Evolutionary conservation across 2,113 vertebrate species (phyloP), one percentile per base, ranked within the genome.

Genomic region (Chionis minor): DNA sequence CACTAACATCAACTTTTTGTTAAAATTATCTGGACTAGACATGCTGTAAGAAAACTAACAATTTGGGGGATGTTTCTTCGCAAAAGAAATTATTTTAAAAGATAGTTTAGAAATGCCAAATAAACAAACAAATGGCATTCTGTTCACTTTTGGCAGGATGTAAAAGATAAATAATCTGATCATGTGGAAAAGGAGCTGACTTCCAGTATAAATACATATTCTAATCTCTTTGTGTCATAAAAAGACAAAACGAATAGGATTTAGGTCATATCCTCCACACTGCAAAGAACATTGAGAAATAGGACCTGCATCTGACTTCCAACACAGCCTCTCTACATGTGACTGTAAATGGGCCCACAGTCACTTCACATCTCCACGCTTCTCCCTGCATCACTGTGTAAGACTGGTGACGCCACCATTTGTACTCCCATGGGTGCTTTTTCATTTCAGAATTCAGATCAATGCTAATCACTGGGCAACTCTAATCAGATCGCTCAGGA

Each of bases 101-200:
- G 59, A 97, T 86, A 89, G 73, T 78, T 96, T 90, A 94, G 89
- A 98, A 97, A 94, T 95, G 92, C 92, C 81, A 96, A 96, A 92
- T 85, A 98, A 97, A 97, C 92, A 97, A 98, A 96, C 72, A 96
- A 96, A 97, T 87, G 92, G 95, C 97, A 95, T 97, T 98, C 94
- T 94, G 94, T 93, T 97, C 81, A 61, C 93, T 96, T 97, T 92
- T 96, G 97, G 97, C 51, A 90, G 97, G 95, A 96, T 94, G 95
- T 73, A 95, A 96, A 96, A 98, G 96, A 97, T 96, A 97, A 97
- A 97, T 96, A 97, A 96, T 80, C 97, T 96, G 98, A 97, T 94
- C 94, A 61, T 65, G 84, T 97, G 92, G 91, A 97, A 94, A 92
- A 97, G 94, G 94, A 98, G 92, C 93, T 97, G 90, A 97, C 96